Evolutionary conservation across 2,797 vertebrate genomes (phyloP).

Genomic region (Anisognathus igniventris): DNA sequence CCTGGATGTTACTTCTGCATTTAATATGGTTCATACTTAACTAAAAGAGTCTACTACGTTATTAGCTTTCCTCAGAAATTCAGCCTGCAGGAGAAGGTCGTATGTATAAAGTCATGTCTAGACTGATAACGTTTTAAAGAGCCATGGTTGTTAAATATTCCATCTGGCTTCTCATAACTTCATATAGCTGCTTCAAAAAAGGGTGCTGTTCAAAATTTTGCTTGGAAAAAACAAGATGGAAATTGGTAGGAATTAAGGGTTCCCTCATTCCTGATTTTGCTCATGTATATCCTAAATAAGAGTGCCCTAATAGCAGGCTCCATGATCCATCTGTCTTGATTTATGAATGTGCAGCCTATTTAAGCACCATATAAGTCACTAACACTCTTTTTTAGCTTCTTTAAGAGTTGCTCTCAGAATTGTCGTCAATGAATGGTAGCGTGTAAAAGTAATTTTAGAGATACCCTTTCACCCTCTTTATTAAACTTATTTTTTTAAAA

Average conservation of each 20-base stretch:
- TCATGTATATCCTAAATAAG: neutral
- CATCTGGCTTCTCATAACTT: neutral
- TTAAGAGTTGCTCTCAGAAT: neutral
- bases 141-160: neutral
- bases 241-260: neutral
- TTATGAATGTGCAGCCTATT: neutral
- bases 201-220: neutral
- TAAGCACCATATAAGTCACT: neutral
- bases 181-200: neutral
- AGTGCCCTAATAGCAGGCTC: neutral
- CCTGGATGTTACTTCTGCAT: neutral
- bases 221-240: neutral
- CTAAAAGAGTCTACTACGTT: neutral
- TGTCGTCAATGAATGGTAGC: neutral
- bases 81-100: fast-evolving
- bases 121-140: neutral
- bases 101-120: neutral
- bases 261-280: neutral
- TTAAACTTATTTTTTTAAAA: neutral
- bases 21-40: neutral
- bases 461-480: neutral
- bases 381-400: neutral
- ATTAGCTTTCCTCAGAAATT: neutral
- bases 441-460: neutral
- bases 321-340: neutral